Evolutionary conservation across 2,113 vertebrate species (phyloP), one percentile per base, ranked within the genome.

Genomic region (Dunckerocampus dactyliophorus): DNA sequence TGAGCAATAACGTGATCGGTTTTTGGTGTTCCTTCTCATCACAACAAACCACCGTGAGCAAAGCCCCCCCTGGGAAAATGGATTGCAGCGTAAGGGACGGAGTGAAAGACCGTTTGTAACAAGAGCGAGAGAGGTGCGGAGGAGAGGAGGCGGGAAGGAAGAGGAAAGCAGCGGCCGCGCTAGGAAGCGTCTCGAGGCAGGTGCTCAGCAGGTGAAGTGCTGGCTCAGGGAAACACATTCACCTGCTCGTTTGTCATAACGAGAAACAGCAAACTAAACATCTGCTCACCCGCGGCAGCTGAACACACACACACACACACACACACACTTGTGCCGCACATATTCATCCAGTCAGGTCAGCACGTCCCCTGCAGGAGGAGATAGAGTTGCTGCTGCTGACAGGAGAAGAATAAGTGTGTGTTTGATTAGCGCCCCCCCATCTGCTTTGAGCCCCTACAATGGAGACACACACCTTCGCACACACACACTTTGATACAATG

Each of bases 241-340:
- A 71, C 79, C 28, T 0, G 63, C 76, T 83, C 81, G 47, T 85
- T 83, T 78, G 79, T 85, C 83, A 83, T 22, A 1, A 72, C 61
- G 50, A 71, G 53, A 59, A 79, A 64, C 61, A 28, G 69, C 60
- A 54, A 66, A 50, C 34, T 14, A 57, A 77, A 84, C 79, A 80
- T 80, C 71, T 64, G 72, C 63, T 77, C 63, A 66, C 37, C 73
- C 74, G 70, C 72, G 28, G 43, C 56, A 69, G 58, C 57, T 47
- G 37, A 52, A 46, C 51, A 39, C 70, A 37, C 47, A 47, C 59
- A 45, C 53, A 22, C 37, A 45, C 60, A 47, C 53, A 47, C 16
- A 31, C 59, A 45, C 39, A 48, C 72, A 15, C 14, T 6, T 43
- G 47, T 66, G 31, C 45, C 47, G 28, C 42, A 51, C 56, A 54